Evolutionary conservation across 2,888 invertebrate genomes (phyloP), one percentile per base, ranked within the genome.

Genomic region (Panopea generosa): DNA sequence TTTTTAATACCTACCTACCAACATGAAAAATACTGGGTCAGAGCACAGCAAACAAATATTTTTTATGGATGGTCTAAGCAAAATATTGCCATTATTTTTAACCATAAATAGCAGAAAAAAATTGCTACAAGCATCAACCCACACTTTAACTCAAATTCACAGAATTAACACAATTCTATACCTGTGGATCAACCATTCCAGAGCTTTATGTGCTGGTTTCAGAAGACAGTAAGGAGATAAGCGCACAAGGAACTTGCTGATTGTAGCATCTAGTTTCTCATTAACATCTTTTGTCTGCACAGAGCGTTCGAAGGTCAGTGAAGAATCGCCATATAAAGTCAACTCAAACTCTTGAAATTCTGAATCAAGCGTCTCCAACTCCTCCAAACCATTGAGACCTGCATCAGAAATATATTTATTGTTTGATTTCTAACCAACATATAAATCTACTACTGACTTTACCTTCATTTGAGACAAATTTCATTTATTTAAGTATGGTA

Each of bases 131-230:
- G n/a, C n/a, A n/a, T n/a, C n/a, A n/a, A n/a, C n/a, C n/a, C n/a
- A n/a, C n/a, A n/a, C n/a, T n/a, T n/a, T n/a, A n/a, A n/a, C n/a
- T n/a, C n/a, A n/a, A n/a, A n/a, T n/a, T n/a, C n/a, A n/a, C n/a
- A n/a, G n/a, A n/a, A n/a, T n/a, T n/a, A n/a, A n/a, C n/a, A n/a
- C n/a, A n/a, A 33, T 33, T 33, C 6, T 45, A 18, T 80, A 84
- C 93, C 94, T 95, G 88, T 97, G 95, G 53, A 99, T 95, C 2
- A 99, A 94, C 99, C 99, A 99, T 94, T 99, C 99, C 55, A 99
- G 92, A 1, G 97, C 96, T 93, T 98, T 97, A 83, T 98, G 97
- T 0, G 97, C 95, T 7, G 96, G 95, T 86, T 96, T 96, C 0
- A 98, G 93, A 59, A 97, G 94, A 84, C 99, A 95, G 91, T 98